Percentiles rank a stretch among this genome's conserved stretches.
Conservation (phyloP, 2,888 invertebrate species). For the Leucania comma region DNA sequence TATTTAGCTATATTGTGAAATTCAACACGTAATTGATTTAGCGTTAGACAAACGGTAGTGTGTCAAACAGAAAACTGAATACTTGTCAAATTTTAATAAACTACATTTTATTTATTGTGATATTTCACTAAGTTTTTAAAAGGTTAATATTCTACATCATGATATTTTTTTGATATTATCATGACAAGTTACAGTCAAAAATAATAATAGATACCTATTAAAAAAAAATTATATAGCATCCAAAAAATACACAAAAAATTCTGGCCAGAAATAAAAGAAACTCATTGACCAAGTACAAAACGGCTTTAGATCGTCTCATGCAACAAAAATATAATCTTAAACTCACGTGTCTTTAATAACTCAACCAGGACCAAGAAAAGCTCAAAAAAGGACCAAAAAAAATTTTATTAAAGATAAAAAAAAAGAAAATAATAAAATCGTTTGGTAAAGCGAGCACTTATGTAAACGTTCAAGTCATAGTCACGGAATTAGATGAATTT, state of each 20-base stretch:
- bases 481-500: neutral
- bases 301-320: no score
- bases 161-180: no score
- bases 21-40: constrained; percentile 1
- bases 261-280: no score
- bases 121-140: neutral
- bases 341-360: neutral
- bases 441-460: neutral
- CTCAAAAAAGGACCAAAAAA: neutral
- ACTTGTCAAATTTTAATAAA: neutral
- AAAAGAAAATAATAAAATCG: neutral
- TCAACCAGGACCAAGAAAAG: neutral
- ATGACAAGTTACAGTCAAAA: no score
- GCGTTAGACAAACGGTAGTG: neutral
- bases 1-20: constrained; percentile 19
- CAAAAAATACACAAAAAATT: no score
- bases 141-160: no score
- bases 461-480: neutral
- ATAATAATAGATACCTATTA: no score
- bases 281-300: no score
- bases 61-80: neutral
- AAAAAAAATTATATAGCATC: no score
- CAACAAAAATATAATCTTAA: neutral
- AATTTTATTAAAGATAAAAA: neutral
- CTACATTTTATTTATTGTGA: neutral